Evolutionary conservation across 2,888 invertebrate genomes (phyloP).

Genomic region (Trilocha varians): DNA sequence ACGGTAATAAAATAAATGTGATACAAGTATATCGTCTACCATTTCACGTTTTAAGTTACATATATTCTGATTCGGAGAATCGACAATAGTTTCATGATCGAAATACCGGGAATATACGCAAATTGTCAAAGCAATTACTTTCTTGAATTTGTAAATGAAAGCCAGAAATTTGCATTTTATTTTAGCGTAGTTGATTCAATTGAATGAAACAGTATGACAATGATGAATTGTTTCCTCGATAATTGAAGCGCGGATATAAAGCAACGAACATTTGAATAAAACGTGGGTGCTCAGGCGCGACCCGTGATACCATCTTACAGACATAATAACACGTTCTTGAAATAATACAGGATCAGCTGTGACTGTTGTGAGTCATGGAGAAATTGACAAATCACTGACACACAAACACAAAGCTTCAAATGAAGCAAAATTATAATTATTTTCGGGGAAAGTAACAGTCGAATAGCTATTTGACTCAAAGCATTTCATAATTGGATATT

Average conservation of each 20-base stretch:
- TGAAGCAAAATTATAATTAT: not conserved
- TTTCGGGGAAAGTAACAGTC: not conserved
- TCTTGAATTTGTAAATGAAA: too few relatives aligned
- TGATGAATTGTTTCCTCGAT: slow-evolving; percentile 57
- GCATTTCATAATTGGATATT: slow-evolving; percentile 2
- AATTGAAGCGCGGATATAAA: slow-evolving; percentile 26
- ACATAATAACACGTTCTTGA: slow-evolving; percentile 40
- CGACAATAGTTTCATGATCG: too few relatives aligned
- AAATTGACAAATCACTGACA: too few relatives aligned
- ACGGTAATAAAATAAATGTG: slow-evolving; percentile 48
- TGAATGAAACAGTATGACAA: slow-evolving; percentile 55
- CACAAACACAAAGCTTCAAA: too few relatives aligned
- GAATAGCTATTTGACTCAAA: not conserved
- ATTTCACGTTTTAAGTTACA: not conserved
- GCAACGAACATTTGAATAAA: slow-evolving; percentile 37
- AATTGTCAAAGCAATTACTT: too few relatives aligned
- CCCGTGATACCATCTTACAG: slow-evolving; percentile 31
- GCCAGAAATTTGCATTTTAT: too few relatives aligned
- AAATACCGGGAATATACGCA: too few relatives aligned
- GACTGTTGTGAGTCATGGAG: slow-evolving; percentile 28
- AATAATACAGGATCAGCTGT: slow-evolving; percentile 28
- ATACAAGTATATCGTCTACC: not conserved
- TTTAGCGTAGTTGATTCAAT: slow-evolving; percentile 35
- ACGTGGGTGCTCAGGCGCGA: slow-evolving; percentile 34
- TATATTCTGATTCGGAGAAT: not conserved